Conservation (phyloP, 2,797 vertebrate genomes). For the Chloroceryle amazona region DNA sequence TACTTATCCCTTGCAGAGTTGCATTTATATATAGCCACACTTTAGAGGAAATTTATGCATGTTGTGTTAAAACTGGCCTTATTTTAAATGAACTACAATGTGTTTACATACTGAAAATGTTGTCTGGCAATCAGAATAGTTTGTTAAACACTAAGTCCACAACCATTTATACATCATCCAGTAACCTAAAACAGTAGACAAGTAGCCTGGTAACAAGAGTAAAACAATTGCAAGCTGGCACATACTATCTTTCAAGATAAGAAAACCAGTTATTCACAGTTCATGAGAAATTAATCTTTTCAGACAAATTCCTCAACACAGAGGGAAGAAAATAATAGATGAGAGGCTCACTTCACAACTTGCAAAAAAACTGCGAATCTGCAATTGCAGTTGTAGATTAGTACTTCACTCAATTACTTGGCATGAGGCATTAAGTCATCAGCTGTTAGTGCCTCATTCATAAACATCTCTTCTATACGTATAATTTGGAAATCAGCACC, state of each 20-base stretch:
- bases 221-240: background rate
- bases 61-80: background rate
- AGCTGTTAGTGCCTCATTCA: background rate
- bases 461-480: background rate
- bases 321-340: background rate
- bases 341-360: slow-evolving; percentile 17
- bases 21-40: background rate
- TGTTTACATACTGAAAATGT: background rate
- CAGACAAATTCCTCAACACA: slow-evolving; percentile 24
- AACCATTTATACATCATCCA: slow-evolving; percentile 11
- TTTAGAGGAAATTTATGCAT: background rate
- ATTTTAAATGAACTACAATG: background rate
- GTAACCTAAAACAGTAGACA: slow-evolving; percentile 27
- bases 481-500: background rate
- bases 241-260: background rate
- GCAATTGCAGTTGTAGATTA: background rate
- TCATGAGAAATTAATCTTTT: background rate
- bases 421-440: slow-evolving; percentile 25
- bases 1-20: background rate
- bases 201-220: background rate
- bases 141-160: slow-evolving; percentile 17
- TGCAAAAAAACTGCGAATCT: slow-evolving; percentile 30
- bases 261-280: background rate
- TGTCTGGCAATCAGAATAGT: background rate
- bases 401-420: slow-evolving; percentile 15